Evolutionary conservation across 2,888 invertebrate genomes (phyloP).

Genomic region (Kryphioiulus occultus): DNA sequence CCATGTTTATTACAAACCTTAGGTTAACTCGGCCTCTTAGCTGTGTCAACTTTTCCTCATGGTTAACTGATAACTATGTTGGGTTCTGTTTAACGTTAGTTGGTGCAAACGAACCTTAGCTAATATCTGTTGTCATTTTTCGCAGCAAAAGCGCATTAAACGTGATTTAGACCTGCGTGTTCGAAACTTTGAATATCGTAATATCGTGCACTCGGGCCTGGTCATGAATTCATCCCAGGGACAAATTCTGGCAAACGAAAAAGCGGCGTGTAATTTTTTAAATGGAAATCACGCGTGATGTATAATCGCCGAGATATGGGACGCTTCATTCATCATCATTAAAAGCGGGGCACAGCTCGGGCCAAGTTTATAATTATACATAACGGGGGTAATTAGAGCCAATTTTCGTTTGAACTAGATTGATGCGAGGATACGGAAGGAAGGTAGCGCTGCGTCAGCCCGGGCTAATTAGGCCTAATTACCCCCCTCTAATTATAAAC

Average conservation of each 20-base stretch:
- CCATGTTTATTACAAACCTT: too few relatives aligned
- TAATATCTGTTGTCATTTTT: too few relatives aligned
- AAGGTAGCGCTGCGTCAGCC: not conserved
- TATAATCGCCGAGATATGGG: not conserved
- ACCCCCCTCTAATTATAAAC: not conserved
- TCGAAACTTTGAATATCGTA: not conserved
- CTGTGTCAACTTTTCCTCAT: too few relatives aligned
- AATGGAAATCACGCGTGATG: slow-evolving; percentile 32
- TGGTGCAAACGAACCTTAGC: too few relatives aligned
- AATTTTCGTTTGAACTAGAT: slow-evolving; percentile 2
- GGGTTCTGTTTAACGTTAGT: too few relatives aligned
- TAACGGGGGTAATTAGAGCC: slow-evolving; percentile 32
- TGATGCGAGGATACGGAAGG: not conserved
- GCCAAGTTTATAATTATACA: slow-evolving; percentile 36
- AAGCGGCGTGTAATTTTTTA: not conserved
- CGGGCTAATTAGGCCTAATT: slow-evolving; percentile 33
- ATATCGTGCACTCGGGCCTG: not conserved
- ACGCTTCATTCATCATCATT: slow-evolving; percentile 39
- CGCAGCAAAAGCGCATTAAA: too few relatives aligned
- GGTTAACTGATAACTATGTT: too few relatives aligned
- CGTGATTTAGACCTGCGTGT: too few relatives aligned
- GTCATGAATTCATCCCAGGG: not conserved
- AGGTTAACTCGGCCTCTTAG: too few relatives aligned
- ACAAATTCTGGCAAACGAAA: not conserved
- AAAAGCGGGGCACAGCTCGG: slow-evolving; percentile 7